A percentile compares a stretch with the other conserved stretches of the same genome.
These are phyloP conservation scores for Nerophis ophidion DNA, from an alignment of 2,113 vertebrate species.

Conservation along the genomic window DNA sequence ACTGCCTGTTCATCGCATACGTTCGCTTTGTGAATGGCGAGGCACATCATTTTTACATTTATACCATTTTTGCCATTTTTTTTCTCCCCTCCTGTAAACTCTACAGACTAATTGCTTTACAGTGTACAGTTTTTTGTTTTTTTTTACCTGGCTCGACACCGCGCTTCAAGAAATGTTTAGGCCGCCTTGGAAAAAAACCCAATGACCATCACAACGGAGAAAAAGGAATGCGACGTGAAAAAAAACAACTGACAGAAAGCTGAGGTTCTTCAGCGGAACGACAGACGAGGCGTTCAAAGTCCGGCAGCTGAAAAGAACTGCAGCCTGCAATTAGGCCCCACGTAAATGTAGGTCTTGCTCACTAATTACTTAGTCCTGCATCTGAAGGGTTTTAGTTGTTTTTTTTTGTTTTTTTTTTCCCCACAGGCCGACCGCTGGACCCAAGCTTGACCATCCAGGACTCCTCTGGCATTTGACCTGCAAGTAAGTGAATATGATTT, in stretches of 20 bases:
- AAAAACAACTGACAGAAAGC: conserved; percentile 26
- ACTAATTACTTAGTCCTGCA: conserved; percentile 68
- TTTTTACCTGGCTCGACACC: conserved; percentile 49
- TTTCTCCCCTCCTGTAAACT: too few relatives aligned
- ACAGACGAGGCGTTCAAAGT: conserved; percentile 65
- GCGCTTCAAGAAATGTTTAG: too few relatives aligned
- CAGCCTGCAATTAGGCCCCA: conserved; percentile 69
- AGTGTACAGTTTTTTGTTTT: too few relatives aligned
- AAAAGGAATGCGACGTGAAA: conserved; percentile 17
- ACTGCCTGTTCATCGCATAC: too few relatives aligned
- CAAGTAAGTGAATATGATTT: too few relatives aligned
- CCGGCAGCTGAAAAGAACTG: conserved; percentile 49
- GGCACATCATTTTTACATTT: too few relatives aligned
- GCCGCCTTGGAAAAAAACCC: background rate
- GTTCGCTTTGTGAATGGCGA: too few relatives aligned
- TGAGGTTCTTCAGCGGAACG: conserved; percentile 43
- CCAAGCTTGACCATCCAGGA: conserved; percentile 25
- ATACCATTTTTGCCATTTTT: too few relatives aligned
- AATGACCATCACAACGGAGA: too few relatives aligned
- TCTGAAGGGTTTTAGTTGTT: conserved; percentile 40
- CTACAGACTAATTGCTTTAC: too few relatives aligned
- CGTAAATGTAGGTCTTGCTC: conserved; percentile 68
- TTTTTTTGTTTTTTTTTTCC: too few relatives aligned
- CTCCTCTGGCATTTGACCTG: too few relatives aligned
- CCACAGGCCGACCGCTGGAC: conserved; percentile 42